Base-by-base conservation (phyloP, 2,113 vertebrate species). In the Platysternon megacephalum region DNA sequence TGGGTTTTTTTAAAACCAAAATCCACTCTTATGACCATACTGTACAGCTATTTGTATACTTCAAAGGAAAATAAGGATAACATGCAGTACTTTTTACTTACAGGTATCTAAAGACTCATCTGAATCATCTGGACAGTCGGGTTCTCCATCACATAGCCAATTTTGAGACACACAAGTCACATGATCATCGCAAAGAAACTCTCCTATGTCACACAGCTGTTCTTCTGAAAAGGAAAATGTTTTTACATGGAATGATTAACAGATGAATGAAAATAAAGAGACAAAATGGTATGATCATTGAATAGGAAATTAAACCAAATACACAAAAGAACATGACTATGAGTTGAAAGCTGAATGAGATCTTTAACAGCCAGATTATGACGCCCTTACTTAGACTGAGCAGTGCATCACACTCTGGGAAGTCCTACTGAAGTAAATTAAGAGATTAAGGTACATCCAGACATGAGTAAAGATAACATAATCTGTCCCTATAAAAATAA, bases 61-160 rank as follows among this genome's bases (percentile, higher is more conserved):
- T 85, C 24, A 74, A 91, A 86, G 29, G 21, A 88, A 82, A 46
- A 90, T 74, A 1, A 13, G 52, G 92, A 49, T 35, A 91, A 55
- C 87, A 48, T 1, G 21, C 93, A 74, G 94, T 76, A 82, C 94
- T 86, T 93, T 97, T 96, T 98, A 99, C 99, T 99, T 98, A 99
- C 99, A 99, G 48, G 96, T 97, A 76, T 98, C 98, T 97, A 98
- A 97, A n/a, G 98, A 97, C 95, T 99, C 99, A 61, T 99, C 99
- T 2, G 99, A 99, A 95, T 97, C 98, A 82, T 99, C 99, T 1
- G 99, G 99, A 94, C 99, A 99, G 94, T 99, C 99, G 2, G 99
- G 98, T 97, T 99, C 99, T 79, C 99, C 99, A n/a, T 99, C 99
- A 95, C 99, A 99, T 88, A 99, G 98, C 99, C 99, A 99, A 95